Evolutionary conservation across 2,113 vertebrate genomes (phyloP).

Genomic region (Sylvicapra grimmia): DNA sequence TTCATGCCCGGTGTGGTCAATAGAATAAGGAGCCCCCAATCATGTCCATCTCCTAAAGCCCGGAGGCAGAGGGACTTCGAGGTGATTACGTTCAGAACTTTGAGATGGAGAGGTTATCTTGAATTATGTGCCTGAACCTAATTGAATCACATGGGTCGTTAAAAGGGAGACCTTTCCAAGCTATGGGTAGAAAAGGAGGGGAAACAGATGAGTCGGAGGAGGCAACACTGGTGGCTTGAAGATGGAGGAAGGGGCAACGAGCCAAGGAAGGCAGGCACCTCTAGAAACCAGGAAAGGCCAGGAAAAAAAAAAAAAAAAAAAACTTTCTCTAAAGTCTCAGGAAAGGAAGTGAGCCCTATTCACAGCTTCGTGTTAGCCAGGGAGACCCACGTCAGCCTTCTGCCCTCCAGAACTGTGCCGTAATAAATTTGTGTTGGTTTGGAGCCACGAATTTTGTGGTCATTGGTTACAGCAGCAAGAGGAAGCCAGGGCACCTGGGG

Average conservation of each 20-base stretch:
- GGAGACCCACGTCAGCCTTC: fast-evolving
- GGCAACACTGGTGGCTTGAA: fast-evolving
- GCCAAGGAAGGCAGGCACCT: fast-evolving
- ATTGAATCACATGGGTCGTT: fast-evolving
- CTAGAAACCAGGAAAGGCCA: fast-evolving
- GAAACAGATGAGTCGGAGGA: no score
- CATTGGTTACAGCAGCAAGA: background rate
- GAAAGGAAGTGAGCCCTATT: fast-evolving
- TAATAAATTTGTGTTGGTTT: fast-evolving
- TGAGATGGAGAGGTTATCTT: background rate
- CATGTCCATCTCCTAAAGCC: fast-evolving
- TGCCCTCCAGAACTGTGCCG: fast-evolving
- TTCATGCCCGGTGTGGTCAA: fast-evolving
- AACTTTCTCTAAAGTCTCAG: fast-evolving
- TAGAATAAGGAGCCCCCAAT: fast-evolving
- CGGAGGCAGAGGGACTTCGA: fast-evolving
- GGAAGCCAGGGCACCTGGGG: fast-evolving
- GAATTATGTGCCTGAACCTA: fast-evolving
- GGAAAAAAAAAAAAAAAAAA: fast-evolving
- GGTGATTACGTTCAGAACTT: background rate
- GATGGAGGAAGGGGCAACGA: fast-evolving
- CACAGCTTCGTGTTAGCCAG: fast-evolving
- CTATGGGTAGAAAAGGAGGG: no score
- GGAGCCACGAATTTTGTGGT: fast-evolving
- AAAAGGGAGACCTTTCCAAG: background rate